Evolutionary conservation across 2,797 vertebrate genomes (phyloP).

Genomic region (Spatula versicolor): DNA sequence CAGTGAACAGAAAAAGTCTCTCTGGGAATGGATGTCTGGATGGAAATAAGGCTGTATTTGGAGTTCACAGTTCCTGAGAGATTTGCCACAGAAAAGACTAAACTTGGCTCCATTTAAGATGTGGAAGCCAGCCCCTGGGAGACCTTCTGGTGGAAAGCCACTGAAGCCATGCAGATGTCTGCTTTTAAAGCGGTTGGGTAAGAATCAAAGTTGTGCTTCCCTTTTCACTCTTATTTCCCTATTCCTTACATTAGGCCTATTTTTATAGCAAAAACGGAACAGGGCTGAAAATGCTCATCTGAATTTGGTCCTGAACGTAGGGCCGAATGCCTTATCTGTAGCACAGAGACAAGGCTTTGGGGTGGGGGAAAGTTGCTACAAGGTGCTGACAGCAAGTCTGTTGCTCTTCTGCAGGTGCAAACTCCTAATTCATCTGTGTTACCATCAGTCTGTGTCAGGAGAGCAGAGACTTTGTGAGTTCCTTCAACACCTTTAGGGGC

Average conservation of each 20-base stretch:
- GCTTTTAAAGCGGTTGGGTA: neutral
- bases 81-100: neutral
- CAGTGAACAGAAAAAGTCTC: neutral
- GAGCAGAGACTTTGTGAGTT: neutral
- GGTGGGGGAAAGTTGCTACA: neutral
- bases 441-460: neutral
- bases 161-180: neutral
- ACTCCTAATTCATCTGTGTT: accelerated
- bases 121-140: neutral
- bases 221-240: slow-evolving; percentile 55
- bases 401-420: neutral
- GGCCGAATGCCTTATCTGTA: neutral
- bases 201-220: slow-evolving; percentile 18
- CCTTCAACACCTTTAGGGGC: neutral
- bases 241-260: neutral
- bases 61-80: neutral
- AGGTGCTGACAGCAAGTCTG: neutral
- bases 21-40: neutral
- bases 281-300: neutral
- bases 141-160: accelerated
- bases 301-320: neutral
- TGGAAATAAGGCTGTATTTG: neutral
- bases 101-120: neutral
- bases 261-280: neutral
- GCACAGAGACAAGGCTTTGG: neutral